Conservation (phyloP, 2,797 vertebrate species). For the Pseudochirops cupreus region DNA sequence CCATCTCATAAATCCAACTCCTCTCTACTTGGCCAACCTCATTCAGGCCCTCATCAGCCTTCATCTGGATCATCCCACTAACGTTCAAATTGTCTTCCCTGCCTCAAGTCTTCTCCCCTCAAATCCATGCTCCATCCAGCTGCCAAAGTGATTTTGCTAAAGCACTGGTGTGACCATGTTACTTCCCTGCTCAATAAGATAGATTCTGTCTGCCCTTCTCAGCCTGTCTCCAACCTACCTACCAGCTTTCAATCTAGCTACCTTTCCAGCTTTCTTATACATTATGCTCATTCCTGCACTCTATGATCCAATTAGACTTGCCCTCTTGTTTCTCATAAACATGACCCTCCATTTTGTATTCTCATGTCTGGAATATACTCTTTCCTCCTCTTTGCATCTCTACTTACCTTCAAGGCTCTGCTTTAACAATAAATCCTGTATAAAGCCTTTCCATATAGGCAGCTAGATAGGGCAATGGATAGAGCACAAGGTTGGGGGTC, state of each 20-base stretch:
- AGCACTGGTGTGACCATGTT: background rate
- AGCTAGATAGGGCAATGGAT: background rate
- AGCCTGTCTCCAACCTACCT: background rate
- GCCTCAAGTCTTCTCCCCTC: background rate
- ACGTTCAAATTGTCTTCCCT: background rate
- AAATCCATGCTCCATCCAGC: background rate
- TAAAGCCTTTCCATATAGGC: background rate
- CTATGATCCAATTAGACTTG: background rate
- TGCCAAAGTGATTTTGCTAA: background rate
- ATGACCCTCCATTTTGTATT: background rate
- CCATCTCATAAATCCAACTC: background rate
- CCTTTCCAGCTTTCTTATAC: background rate
- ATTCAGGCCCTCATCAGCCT: background rate
- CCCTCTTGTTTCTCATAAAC: background rate
- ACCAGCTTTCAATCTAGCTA: no score
- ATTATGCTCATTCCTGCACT: background rate
- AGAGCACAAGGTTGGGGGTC: background rate
- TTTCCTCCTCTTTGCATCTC: background rate
- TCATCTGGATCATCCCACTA: background rate
- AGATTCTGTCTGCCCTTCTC: background rate
- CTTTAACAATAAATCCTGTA: background rate
- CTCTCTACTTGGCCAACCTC: background rate
- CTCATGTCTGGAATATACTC: background rate
- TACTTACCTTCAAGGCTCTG: background rate
- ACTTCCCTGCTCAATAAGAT: background rate